These are phyloP conservation scores for Zaprionus inermis DNA, from an alignment of 1,140 invertebrate species.

Conservation along the genomic window DNA sequence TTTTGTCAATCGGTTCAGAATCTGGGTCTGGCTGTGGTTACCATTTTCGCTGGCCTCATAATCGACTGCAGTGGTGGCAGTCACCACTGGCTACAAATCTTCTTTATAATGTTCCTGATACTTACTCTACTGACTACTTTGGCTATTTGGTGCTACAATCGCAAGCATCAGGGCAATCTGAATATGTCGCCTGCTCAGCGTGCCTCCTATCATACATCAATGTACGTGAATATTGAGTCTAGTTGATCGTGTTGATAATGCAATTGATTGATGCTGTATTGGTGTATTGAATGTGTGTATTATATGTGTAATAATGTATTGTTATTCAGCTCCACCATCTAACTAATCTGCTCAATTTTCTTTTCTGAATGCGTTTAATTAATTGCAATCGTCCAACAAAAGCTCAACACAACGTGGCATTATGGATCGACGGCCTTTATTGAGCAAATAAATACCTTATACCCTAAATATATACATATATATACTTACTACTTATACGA, in stretches of 20 bases:
- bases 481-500: conserved; percentile 37
- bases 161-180: conserved; percentile 88
- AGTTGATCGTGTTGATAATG: conserved; percentile 58
- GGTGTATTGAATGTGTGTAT: conserved; percentile 58
- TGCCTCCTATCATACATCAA: conserved; percentile 73
- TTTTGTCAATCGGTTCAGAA: conserved; percentile 98
- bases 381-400: conserved; percentile 14
- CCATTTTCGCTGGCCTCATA: conserved; percentile 93
- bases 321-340: conserved; percentile 6
- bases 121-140: conserved; percentile 90
- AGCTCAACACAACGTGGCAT: conserved; percentile 55
- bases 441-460: conserved; percentile 59
- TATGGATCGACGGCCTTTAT: conserved; percentile 70
- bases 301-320: conserved; percentile 2
- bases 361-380: conserved; percentile 31
- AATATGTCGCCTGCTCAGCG: conserved; percentile 90
- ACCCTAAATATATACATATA: conserved; percentile 27
- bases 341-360: conserved; percentile 50
- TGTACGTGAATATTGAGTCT: conserved; percentile 83
- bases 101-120: conserved; percentile 94
- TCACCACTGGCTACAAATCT: conserved; percentile 96
- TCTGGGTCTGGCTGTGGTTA: conserved; percentile 94
- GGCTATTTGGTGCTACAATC: conserved; percentile 91
- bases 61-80: conserved; percentile 91
- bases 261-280: conserved; percentile 61